Base-by-base conservation (phyloP, 1,140 invertebrate genomes). In the Cydia fagiglandana region DNA sequence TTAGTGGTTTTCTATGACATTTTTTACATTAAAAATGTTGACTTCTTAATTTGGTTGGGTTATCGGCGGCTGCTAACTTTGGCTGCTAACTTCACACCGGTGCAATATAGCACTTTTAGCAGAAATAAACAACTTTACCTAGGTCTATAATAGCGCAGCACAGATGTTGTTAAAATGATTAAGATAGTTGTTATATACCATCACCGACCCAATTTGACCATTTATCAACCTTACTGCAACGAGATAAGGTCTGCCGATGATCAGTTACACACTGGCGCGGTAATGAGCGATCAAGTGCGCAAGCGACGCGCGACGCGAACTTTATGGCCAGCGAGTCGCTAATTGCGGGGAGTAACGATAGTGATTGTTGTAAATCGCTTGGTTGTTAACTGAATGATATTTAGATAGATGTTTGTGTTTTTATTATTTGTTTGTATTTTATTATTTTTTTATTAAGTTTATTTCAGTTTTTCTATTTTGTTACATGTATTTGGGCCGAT, bases 141-240 rank as follows among this genome's bases (percentile, higher is more conserved):
- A 53, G 50, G n/a, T 53, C 50, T 53, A 53, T 53, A 53, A 53
- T 9, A 20, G 64, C 24, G 28, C 28, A 53, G 50, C 50, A 9
- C 50, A 34, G 24, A 17, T 70, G 66, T 70, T 41, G 38, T 70
- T 70, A 70, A 70, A 70, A 70, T 70, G 66, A 45, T 70, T 41
- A 38, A 70, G n/a, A 41, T 41, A 70, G 28, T 34, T 34, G 64
- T 15, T 12, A 12, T 30, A 17, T 24, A 15, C 30, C 28, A 28
- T 38, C 10, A 24, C 3, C 64, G 64, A 9, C 3, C 10, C 1
- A 15, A 4, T 13, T 12, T 7, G 45, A 47, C 45, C 13, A 15
- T 12, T 15, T 0, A 15, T 47, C 13, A 47, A 47, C 12, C 13
- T 47, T 47, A 47, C 13, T 12, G 45, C 4, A 4, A 10, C 13